These are phyloP conservation scores for Xanthia togata DNA, from an alignment of 2,888 invertebrate genomes.

Conservation along the genomic window DNA sequence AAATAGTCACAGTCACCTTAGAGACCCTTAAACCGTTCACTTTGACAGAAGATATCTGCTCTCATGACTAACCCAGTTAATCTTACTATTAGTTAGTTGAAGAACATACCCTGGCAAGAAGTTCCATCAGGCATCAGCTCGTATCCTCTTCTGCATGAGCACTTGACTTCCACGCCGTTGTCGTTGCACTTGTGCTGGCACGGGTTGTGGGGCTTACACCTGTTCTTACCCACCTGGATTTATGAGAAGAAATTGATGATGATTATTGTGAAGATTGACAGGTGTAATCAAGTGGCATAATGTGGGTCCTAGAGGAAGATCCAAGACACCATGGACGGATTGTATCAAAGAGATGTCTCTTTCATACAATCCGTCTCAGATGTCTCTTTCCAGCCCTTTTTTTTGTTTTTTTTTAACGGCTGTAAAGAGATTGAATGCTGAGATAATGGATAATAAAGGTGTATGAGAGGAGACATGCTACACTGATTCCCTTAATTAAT, in stretches of 20 bases:
- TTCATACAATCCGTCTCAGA: too few relatives aligned
- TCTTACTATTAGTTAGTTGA: neutral
- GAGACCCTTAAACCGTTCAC: neutral
- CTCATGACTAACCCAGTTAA: neutral
- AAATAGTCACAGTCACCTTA: neutral
- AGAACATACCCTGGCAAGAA: slow-evolving; percentile 91
- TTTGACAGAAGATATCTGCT: neutral
- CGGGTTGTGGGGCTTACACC: slow-evolving; percentile 92
- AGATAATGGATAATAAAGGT: neutral
- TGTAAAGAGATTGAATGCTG: too few relatives aligned
- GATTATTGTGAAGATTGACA: neutral
- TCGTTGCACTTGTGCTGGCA: slow-evolving; percentile 94
- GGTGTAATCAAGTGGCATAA: neutral
- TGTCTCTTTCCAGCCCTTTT: too few relatives aligned
- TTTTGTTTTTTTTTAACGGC: too few relatives aligned
- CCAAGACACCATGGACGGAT: neutral
- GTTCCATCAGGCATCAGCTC: slow-evolving; percentile 92
- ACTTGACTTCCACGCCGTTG: slow-evolving; percentile 92
- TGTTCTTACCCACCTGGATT: slow-evolving; percentile 80
- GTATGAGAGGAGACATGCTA: neutral
- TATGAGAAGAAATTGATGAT: neutral
- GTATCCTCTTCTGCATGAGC: slow-evolving; percentile 93
- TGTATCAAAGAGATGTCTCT: neutral
- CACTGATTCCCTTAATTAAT: neutral
- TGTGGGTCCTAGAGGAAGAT: neutral